Conservation (phyloP, 1,140 invertebrate genomes). For the Teleopsis dalmanni region DNA sequence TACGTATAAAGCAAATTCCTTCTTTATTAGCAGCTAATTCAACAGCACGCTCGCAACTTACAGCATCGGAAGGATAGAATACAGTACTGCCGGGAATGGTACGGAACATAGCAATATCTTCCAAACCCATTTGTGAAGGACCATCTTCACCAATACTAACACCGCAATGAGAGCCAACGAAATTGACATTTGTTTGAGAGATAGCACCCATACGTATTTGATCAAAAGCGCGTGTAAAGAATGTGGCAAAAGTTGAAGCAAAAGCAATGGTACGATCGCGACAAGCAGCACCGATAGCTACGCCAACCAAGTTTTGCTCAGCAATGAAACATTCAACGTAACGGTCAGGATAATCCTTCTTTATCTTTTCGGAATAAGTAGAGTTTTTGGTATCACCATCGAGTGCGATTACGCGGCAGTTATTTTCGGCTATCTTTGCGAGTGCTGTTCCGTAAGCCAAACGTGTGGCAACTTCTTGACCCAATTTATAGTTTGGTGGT, state of each 20-base stretch:
- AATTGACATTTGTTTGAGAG: constrained; percentile 96
- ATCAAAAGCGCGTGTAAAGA: constrained; percentile 94
- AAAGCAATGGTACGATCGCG: constrained; percentile 85
- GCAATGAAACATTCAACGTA: constrained; percentile 99
- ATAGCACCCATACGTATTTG: constrained; percentile 99
- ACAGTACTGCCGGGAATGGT: constrained; percentile 85
- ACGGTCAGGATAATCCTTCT: constrained; percentile 64
- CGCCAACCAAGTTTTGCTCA: constrained; percentile 95
- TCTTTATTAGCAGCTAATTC: constrained; percentile 94
- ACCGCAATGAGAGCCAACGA: constrained; percentile 91
- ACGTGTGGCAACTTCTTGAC: constrained; percentile 81
- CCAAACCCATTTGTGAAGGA: constrained; percentile 98
- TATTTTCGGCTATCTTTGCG: constrained; percentile 79
- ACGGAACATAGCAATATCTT: constrained; percentile 95
- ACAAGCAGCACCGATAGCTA: constrained; percentile 88
- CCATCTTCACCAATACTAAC: constrained; percentile 96
- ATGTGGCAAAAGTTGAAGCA: constrained; percentile 94
- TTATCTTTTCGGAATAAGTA: constrained; percentile 91
- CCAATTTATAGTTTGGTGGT: constrained; percentile 77
- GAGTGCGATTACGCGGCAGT: constrained; percentile 77
- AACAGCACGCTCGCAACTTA: constrained; percentile 84
- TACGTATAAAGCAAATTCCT: constrained; percentile 94
- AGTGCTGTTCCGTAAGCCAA: constrained; percentile 91
- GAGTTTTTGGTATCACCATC: constrained; percentile 99
- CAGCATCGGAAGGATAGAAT: constrained; percentile 96